Percentiles rank a stretch among this genome's conserved stretches.
These are phyloP conservation scores for Anodontia alba DNA, from an alignment of 2,888 invertebrate genomes.

Conservation along the genomic window DNA sequence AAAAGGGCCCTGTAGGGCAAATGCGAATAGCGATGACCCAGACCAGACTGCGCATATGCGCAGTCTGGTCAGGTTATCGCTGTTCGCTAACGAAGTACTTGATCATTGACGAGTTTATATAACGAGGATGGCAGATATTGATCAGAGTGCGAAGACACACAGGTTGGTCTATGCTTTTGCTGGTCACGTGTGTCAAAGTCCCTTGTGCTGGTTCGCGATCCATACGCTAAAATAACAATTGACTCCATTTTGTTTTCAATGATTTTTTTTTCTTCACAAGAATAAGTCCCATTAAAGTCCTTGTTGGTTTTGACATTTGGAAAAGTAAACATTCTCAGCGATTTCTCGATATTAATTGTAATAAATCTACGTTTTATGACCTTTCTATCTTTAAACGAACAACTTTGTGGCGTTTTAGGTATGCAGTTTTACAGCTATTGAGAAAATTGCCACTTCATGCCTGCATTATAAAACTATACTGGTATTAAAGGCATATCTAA, in stretches of 20 bases:
- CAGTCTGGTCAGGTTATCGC: background rate
- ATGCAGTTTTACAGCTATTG: too few species aligned
- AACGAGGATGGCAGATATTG: too few species aligned
- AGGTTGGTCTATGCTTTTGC: too few species aligned
- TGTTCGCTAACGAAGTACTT: background rate
- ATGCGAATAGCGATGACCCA: background rate
- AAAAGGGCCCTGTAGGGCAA: background rate
- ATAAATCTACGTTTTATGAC: background rate
- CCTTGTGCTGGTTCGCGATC: too few species aligned
- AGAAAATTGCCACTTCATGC: too few species aligned
- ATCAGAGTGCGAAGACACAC: too few species aligned
- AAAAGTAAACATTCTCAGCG: conserved; percentile 3
- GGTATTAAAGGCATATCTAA: too few species aligned
- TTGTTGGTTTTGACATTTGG: conserved; percentile 11
- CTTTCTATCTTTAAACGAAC: background rate
- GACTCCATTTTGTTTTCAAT: background rate
- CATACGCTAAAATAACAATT: background rate
- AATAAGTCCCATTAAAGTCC: conserved; percentile 3
- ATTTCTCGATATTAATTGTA: background rate
- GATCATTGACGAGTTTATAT: too few species aligned
- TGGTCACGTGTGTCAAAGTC: too few species aligned
- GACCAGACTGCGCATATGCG: background rate
- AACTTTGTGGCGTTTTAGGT: too few species aligned
- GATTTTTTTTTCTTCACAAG: background rate
- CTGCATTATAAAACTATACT: too few species aligned